A percentile compares a stretch with the other conserved stretches of the same genome.
Evolutionary conservation across 1,140 invertebrate species (phyloP).

Genomic region (Belonocnema kinseyi): DNA sequence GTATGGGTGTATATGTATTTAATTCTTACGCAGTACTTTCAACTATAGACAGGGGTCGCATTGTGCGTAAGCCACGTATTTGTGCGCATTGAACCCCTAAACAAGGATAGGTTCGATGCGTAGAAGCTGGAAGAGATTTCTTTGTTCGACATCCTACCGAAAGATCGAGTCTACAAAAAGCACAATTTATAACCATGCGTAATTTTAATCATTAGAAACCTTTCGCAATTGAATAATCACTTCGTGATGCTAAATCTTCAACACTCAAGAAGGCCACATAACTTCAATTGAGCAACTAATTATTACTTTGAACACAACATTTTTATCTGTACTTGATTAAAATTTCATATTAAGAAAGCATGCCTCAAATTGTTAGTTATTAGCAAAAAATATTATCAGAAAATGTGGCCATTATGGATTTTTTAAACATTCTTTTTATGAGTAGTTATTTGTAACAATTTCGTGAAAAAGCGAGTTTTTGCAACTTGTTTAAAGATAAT

Average conservation of each 20-base stretch:
- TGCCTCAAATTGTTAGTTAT: too few relatives aligned
- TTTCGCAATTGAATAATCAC: background rate
- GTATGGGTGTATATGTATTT: conserved; percentile 26
- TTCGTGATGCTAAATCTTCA: background rate
- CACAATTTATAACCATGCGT: conserved; percentile 18
- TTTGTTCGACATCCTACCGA: conserved; percentile 7
- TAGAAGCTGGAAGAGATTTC: conserved; percentile 25
- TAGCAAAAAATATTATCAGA: too few relatives aligned
- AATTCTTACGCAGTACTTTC: conserved; percentile 10
- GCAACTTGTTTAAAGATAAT: too few relatives aligned
- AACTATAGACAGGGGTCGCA: background rate
- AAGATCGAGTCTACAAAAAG: conserved; percentile 14
- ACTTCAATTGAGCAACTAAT: too few relatives aligned
- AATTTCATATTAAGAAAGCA: too few relatives aligned
- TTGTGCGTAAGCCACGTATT: conserved; percentile 8
- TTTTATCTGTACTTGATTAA: too few relatives aligned
- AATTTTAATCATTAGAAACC: background rate
- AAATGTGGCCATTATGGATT: too few relatives aligned
- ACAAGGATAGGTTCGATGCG: conserved; percentile 29
- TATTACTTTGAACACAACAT: too few relatives aligned
- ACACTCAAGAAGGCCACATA: background rate
- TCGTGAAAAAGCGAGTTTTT: too few relatives aligned
- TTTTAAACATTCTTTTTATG: too few relatives aligned
- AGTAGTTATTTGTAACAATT: too few relatives aligned
- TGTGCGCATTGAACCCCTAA: conserved; percentile 24